phyloP scores from a whole-genome alignment of 2,888 invertebrate species.

The Frankliniella fusca region DNA sequence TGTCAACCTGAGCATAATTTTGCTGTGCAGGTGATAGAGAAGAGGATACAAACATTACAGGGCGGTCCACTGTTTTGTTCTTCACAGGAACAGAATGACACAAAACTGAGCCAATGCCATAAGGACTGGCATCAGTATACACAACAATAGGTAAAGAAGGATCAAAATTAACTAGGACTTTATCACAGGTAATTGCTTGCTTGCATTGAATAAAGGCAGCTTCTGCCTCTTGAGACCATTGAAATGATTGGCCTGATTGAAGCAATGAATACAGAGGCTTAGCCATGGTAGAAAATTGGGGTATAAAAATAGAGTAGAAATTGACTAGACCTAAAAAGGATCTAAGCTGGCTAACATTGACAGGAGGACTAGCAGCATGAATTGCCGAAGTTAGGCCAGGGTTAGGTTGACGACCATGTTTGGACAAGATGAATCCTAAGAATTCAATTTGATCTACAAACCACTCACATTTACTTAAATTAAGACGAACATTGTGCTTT shows the following conservation, averaged over 20 bases:
- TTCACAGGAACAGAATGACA: background rate
- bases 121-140: background rate
- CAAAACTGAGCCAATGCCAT: too few relatives aligned
- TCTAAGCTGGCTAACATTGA: background rate
- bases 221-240: background rate
- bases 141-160: background rate
- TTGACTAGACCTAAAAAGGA: background rate
- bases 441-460: background rate
- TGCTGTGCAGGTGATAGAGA: background rate
- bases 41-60: background rate
- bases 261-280: background rate
- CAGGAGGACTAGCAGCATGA: background rate
- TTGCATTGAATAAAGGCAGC: background rate
- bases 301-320: background rate
- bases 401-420: background rate
- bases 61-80: background rate
- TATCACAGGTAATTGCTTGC: too few relatives aligned
- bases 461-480: background rate
- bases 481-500: background rate
- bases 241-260: background rate
- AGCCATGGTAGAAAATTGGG: background rate
- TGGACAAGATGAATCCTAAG: background rate
- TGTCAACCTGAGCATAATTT: background rate
- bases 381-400: background rate
- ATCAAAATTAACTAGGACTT: background rate